These are phyloP conservation scores for Phlogophora meticulosa DNA, from an alignment of 2,888 invertebrate genomes.

Conservation along the genomic window DNA sequence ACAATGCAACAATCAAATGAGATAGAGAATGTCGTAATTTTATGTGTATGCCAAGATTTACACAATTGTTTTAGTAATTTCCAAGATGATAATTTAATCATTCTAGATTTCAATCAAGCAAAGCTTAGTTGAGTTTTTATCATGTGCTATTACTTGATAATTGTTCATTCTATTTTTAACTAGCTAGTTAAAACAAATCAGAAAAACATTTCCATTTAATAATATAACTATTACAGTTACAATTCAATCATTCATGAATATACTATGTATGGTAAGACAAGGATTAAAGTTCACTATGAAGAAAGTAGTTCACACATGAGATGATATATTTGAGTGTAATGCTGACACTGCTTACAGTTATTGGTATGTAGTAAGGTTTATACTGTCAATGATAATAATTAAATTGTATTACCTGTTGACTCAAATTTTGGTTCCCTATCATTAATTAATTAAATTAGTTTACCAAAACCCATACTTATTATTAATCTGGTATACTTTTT, in stretches of 20 bases:
- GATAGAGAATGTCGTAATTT: conserved; percentile 19
- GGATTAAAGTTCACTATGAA: conserved; percentile 55
- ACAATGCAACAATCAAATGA: conserved; percentile 42
- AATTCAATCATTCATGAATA: conserved; percentile 44
- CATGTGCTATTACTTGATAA: conserved; percentile 51
- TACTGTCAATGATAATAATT: conserved; percentile 67
- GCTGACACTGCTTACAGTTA: conserved; percentile 67
- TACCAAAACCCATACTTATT: conserved; percentile 72
- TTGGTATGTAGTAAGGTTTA: conserved; percentile 67
- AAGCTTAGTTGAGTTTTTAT: conserved; percentile 51
- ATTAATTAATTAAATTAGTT: conserved; percentile 64
- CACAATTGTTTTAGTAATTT: conserved; percentile 44
- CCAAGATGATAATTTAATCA: conserved; percentile 32
- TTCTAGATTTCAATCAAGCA: conserved; percentile 53
- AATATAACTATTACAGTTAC: conserved; percentile 42
- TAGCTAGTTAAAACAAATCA: conserved; percentile 39
- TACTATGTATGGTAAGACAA: conserved; percentile 45
- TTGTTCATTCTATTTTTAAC: conserved; percentile 50
- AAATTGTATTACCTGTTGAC: conserved; percentile 65
- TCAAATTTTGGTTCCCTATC: conserved; percentile 66
- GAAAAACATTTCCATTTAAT: conserved; percentile 34
- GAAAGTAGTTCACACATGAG: conserved; percentile 58
- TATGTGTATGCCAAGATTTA: conserved; percentile 27
- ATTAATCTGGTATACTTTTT: conserved; percentile 64
- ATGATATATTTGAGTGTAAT: conserved; percentile 47